Evolutionary conservation across 2,113 vertebrate species (phyloP), one percentile per base, ranked within the genome.

Genomic region (Progne subis): DNA sequence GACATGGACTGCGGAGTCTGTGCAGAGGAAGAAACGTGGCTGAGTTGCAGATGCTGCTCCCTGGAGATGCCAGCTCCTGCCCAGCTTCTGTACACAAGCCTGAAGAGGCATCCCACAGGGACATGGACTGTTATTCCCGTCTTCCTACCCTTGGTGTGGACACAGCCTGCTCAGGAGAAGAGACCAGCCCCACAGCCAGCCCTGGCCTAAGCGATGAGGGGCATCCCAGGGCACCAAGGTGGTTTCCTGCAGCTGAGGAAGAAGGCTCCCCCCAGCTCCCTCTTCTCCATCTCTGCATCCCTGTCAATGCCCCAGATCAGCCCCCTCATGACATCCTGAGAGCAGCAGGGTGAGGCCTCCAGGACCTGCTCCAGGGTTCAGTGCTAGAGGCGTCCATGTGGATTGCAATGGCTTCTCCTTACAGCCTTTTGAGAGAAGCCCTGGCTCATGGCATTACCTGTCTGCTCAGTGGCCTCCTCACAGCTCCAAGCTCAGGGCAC

Each of bases 241-340:
- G 67, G 41, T 72, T 93, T 90, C 59, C 82, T 93, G 56, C 34
- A 82, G 67, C 68, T 63, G 91, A 86, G 83, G 86, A 90, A 50
- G 43, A 93, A 96, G 57, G 86, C 32, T 85, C 18, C 28, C 43
- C 43, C 12, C 29, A 50, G 88, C 71, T 74, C 63, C n/a, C 50
- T 90, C 6, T 0, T 10, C 68, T 79, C 39, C 32, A 81, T 46
- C 55, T 82, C 70, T 82, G 49, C 46, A 72, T 56, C 41, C 53
- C 64, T 37, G 13, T 55, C 72, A 67, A 31, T 9, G 6, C 34
- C 43, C 56, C 70, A 32, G n/a, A 26, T 44, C 8, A 3, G 59
- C 89, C 59, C 43, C 1, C 0, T 63, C 56, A 3, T 10, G 5
- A 2, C 25, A 31, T 79, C 81, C 84, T 34, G 65, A 87, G 57